phyloP scores from a whole-genome alignment of 2,888 invertebrate genomes.

The Vesta saturnalis region DNA sequence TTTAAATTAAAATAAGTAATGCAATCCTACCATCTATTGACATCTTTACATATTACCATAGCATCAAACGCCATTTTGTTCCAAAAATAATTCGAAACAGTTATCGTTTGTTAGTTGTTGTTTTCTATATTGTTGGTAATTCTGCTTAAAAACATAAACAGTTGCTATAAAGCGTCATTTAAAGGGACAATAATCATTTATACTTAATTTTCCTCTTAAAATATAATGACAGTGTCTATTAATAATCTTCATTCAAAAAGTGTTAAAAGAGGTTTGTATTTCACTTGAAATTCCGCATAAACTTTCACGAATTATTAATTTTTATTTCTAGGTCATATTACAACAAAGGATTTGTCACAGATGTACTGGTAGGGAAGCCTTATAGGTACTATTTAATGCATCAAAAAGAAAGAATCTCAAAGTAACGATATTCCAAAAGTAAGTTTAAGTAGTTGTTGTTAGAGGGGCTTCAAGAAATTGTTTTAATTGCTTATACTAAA shows the following conservation, averaged over 20 bases:
- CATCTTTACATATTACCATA: too few relatives aligned
- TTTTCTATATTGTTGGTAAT: constrained; percentile 5
- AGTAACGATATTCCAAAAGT: too few relatives aligned
- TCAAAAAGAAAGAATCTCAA: too few relatives aligned
- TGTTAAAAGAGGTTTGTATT: background rate
- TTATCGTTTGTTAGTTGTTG: too few relatives aligned
- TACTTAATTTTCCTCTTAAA: background rate
- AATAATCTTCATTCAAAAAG: background rate
- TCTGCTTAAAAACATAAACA: background rate
- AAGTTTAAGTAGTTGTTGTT: too few relatives aligned
- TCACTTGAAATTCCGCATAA: too few relatives aligned
- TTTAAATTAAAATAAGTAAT: too few relatives aligned
- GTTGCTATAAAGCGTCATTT: background rate
- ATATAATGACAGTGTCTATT: background rate
- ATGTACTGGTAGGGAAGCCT: background rate
- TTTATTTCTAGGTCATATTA: background rate
- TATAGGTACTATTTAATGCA: too few relatives aligned
- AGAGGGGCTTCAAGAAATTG: too few relatives aligned
- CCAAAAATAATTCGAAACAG: too few relatives aligned
- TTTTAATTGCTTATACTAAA: too few relatives aligned
- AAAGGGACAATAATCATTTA: background rate
- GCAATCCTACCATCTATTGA: too few relatives aligned
- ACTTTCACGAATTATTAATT: background rate
- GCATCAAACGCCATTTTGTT: background rate
- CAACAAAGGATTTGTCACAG: background rate